phyloP scores from a whole-genome alignment of 2,888 invertebrate genomes.

The Asteroscopus sphinx region DNA sequence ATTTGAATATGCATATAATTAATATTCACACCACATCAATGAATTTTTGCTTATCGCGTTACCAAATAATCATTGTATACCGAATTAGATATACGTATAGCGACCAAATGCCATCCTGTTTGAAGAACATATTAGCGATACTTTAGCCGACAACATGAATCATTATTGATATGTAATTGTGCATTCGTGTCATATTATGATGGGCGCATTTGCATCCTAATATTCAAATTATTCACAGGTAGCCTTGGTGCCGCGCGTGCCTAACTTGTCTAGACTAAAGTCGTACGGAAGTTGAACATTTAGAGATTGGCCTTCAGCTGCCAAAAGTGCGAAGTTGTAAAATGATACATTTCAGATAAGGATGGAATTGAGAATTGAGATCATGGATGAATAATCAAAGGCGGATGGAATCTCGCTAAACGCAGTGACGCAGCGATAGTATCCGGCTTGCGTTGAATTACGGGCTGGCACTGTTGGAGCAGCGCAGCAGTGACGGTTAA shows the following conservation, averaged over 20 bases:
- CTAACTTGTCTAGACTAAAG: slow-evolving; percentile 53
- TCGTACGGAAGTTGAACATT: slow-evolving; percentile 51
- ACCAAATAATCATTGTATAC: slow-evolving; percentile 26
- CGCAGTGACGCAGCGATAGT: no score
- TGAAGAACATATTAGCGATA: slow-evolving; percentile 36
- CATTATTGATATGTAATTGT: slow-evolving; percentile 44
- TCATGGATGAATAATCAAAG: no score
- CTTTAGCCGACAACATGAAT: slow-evolving; percentile 34
- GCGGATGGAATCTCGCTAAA: no score
- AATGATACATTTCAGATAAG: slow-evolving; percentile 14
- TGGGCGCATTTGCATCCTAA: slow-evolving; percentile 48
- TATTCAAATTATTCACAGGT: slow-evolving; percentile 46
- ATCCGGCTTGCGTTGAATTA: no score
- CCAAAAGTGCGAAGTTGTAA: slow-evolving; percentile 14
- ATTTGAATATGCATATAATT: slow-evolving; percentile 11
- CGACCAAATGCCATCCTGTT: slow-evolving; percentile 39
- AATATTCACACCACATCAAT: slow-evolving; percentile 33
- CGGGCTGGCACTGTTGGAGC: no score
- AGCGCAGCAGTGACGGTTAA: no score
- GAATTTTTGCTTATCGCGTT: slow-evolving; percentile 37
- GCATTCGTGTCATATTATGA: slow-evolving; percentile 49
- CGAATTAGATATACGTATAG: slow-evolving; percentile 21
- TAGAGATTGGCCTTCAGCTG: slow-evolving; percentile 44
- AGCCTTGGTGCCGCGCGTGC: slow-evolving; percentile 53
- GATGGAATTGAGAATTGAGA: no score